Evolutionary conservation across 2,113 vertebrate genomes (phyloP).

Genomic region (Plecotus auritus): DNA sequence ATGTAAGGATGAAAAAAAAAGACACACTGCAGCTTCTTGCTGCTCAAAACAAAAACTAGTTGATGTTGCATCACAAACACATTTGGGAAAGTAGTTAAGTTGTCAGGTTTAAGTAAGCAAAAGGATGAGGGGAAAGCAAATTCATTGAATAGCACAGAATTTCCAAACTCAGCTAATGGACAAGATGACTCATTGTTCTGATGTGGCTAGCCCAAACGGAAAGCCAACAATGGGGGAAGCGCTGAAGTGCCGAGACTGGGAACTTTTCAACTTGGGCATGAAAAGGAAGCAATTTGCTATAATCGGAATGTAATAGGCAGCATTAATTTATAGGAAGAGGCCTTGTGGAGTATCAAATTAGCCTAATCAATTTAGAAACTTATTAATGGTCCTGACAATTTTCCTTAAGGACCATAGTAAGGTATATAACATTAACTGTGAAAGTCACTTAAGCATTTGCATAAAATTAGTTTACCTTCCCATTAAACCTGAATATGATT

Average conservation of each 20-base stretch:
- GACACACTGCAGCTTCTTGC: not conserved
- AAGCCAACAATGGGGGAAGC: slow-evolving; percentile 61
- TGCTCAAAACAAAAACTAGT: slow-evolving; percentile 50
- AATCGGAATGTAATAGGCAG: slow-evolving; percentile 63
- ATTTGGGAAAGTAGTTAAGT: slow-evolving; percentile 71
- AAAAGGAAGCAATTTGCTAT: slow-evolving; percentile 29
- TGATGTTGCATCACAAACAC: slow-evolving; percentile 49
- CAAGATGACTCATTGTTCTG: slow-evolving; percentile 76
- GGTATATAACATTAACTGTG: slow-evolving; percentile 29
- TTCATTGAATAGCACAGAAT: slow-evolving; percentile 65
- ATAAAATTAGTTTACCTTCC: slow-evolving; percentile 51
- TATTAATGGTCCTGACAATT: slow-evolving; percentile 43
- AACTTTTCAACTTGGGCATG: slow-evolving; percentile 64
- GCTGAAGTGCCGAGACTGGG: slow-evolving; percentile 53
- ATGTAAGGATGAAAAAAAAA: slow-evolving; percentile 21
- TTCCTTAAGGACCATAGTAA: slow-evolving; percentile 44
- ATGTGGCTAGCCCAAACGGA: slow-evolving; percentile 65
- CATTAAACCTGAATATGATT: not conserved
- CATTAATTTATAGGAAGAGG: slow-evolving; percentile 56
- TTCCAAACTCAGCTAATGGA: slow-evolving; percentile 74
- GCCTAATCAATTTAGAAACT: slow-evolving; percentile 52
- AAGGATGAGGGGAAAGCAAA: slow-evolving; percentile 70
- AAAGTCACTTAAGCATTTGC: slow-evolving; percentile 29
- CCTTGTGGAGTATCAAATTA: slow-evolving; percentile 71
- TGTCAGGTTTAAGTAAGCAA: slow-evolving; percentile 68